A percentile compares a stretch with the other conserved stretches of the same genome.
These are phyloP conservation scores for Odontocolon sp. DNA, from an alignment of 2,888 invertebrate species.

Conservation along the genomic window DNA sequence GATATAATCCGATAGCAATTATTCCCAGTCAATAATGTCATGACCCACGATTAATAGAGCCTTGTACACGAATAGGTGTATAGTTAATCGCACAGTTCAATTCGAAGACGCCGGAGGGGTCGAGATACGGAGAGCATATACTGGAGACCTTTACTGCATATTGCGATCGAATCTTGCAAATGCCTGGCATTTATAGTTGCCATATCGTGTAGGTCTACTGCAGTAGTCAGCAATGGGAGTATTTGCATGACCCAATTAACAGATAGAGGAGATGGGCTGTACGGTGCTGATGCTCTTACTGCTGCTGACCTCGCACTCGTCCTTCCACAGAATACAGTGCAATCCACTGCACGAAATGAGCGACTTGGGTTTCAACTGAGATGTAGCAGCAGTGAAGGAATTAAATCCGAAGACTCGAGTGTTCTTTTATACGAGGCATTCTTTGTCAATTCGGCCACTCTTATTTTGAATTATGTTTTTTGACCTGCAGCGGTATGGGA, in stretches of 20 bases:
- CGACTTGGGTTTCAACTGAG: too few relatives aligned
- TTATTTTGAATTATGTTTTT: too few relatives aligned
- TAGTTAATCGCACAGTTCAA: conserved; percentile 11
- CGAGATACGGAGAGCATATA: neutral
- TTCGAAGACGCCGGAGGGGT: conserved; percentile 11
- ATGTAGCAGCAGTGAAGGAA: too few relatives aligned
- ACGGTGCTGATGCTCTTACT: conserved; percentile 40
- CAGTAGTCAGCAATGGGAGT: conserved; percentile 29
- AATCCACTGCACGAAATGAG: conserved; percentile 34
- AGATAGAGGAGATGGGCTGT: conserved; percentile 24
- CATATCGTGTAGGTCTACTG: conserved; percentile 4
- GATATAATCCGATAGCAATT: too few relatives aligned
- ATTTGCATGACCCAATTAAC: conserved; percentile 64
- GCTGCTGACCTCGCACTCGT: conserved; percentile 46
- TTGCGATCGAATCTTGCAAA: conserved; percentile 44
- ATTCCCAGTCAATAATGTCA: too few relatives aligned
- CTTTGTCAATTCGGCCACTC: too few relatives aligned
- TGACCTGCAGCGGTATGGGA: too few relatives aligned
- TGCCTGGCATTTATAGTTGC: conserved; percentile 32
- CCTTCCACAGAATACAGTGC: conserved; percentile 24
- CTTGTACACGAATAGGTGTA: neutral
- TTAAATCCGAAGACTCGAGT: too few relatives aligned
- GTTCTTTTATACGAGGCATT: too few relatives aligned
- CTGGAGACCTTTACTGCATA: conserved; percentile 4
- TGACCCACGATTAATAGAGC: too few relatives aligned